These are phyloP conservation scores for Drosophila aldrichi DNA, from an alignment of 2,888 invertebrate genomes.

Conservation along the genomic window DNA sequence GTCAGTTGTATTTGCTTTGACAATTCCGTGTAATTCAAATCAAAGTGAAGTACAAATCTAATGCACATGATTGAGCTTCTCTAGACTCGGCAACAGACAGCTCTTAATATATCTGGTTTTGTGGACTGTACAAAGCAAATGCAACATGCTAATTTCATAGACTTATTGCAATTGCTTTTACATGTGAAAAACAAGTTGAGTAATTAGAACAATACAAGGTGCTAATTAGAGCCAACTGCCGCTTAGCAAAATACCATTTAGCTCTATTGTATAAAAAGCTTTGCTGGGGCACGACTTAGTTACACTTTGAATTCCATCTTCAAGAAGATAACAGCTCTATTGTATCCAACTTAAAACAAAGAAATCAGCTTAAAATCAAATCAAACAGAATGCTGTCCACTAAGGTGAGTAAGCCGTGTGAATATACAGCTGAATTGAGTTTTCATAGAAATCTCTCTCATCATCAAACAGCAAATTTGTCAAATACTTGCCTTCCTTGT, in stretches of 20 bases:
- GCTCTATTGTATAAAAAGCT: slow-evolving; percentile 63
- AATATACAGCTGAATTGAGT: background rate
- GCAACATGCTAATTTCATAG: slow-evolving; percentile 54
- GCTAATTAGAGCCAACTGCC: slow-evolving; percentile 49
- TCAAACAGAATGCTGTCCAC: slow-evolving; percentile 40
- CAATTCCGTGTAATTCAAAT: slow-evolving; percentile 25
- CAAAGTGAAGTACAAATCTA: slow-evolving; percentile 22
- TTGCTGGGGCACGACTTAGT: slow-evolving; percentile 1
- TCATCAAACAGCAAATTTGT: slow-evolving; percentile 31
- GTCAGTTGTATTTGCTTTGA: slow-evolving; percentile 42
- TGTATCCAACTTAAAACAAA: background rate
- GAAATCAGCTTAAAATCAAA: background rate
- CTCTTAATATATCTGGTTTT: slow-evolving; percentile 21
- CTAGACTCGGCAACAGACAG: slow-evolving; percentile 20
- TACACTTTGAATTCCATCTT: slow-evolving; percentile 47
- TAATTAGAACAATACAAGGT: slow-evolving; percentile 64
- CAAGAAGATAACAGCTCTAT: slow-evolving; percentile 25
- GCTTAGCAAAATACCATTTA: slow-evolving; percentile 21
- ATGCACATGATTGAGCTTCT: slow-evolving; percentile 62
- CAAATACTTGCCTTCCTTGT: slow-evolving; percentile 45
- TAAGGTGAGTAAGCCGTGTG: slow-evolving; percentile 35
- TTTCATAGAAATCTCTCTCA: slow-evolving; percentile 2
- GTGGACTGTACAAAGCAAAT: slow-evolving; percentile 22
- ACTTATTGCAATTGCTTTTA: slow-evolving; percentile 29
- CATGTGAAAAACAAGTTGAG: slow-evolving; percentile 58